These are phyloP conservation scores for Tenthredo amoena DNA, from an alignment of 2,888 invertebrate species.

Conservation along the genomic window DNA sequence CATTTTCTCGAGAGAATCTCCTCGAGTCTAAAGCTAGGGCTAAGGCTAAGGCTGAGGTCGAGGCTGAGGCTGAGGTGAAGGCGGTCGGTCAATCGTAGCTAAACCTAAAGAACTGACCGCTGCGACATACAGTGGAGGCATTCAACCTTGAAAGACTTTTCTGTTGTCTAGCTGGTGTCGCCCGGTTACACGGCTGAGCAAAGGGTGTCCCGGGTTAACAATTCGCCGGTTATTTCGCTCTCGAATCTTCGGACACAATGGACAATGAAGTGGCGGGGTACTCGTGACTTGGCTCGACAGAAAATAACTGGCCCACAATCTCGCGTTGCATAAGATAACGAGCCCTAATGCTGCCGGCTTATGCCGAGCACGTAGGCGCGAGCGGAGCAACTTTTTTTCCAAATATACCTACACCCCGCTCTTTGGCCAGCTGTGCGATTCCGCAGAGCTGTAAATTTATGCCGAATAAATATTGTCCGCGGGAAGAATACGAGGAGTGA, in stretches of 20 bases:
- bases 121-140: conserved; percentile 39
- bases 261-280: conserved; percentile 18
- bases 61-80: neutral
- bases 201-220: conserved; percentile 27
- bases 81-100: conserved; percentile 29
- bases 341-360: conserved; percentile 64
- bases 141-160: conserved; percentile 46
- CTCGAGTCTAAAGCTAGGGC: neutral
- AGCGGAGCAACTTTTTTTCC: conserved; percentile 70
- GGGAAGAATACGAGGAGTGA: neutral
- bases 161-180: conserved; percentile 34
- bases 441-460: conserved; percentile 36
- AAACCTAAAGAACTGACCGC: conserved; percentile 38
- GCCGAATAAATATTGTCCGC: conserved; percentile 31
- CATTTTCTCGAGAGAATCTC: conserved; percentile 29
- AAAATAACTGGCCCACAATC: conserved; percentile 55
- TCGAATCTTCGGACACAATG: conserved; percentile 25
- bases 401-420: conserved; percentile 59
- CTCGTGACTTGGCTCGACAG: conserved; percentile 40
- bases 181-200: conserved; percentile 11
- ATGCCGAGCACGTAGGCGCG: conserved; percentile 68
- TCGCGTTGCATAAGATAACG: conserved; percentile 58
- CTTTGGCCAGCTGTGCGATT: conserved; percentile 50
- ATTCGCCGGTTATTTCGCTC: conserved; percentile 29
- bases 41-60: neutral